These are phyloP conservation scores for Heterodera filipjevi DNA, from an alignment of 2,888 invertebrate genomes.

Conservation along the genomic window DNA sequence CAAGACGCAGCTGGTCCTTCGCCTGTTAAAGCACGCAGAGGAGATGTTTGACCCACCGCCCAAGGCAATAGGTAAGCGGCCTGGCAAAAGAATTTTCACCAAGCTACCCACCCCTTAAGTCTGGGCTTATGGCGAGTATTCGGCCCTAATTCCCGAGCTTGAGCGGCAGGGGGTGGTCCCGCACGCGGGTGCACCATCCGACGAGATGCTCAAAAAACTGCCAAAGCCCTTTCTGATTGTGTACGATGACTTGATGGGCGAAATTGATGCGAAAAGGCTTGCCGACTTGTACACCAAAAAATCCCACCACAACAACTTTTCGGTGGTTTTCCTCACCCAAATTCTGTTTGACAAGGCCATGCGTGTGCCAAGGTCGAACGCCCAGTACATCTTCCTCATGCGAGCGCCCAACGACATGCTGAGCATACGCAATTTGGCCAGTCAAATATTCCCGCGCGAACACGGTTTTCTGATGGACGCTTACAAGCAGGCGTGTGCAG, in stretches of 20 bases:
- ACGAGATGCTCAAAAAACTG: background rate
- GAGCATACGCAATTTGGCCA: constrained; percentile 21
- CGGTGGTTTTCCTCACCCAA: constrained; percentile 32
- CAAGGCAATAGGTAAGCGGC: background rate
- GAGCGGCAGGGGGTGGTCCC: background rate
- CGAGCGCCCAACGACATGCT: constrained; percentile 13
- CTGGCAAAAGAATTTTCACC: no score
- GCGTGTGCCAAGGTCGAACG: constrained; percentile 17
- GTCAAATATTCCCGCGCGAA: constrained; percentile 24
- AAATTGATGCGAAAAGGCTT: background rate
- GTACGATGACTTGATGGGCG: constrained; percentile 26
- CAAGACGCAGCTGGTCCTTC: constrained; percentile 13
- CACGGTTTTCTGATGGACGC: constrained; percentile 7
- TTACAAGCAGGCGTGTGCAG: constrained; percentile 7
- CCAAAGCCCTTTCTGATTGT: constrained; percentile 8
- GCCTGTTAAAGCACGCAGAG: background rate
- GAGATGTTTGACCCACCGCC: constrained; percentile 16
- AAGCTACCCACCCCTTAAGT: no score
- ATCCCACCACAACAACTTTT: constrained; percentile 25
- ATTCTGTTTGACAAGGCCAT: constrained; percentile 24
- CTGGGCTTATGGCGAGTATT: constrained; percentile 25
- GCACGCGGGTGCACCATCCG: background rate
- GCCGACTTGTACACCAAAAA: constrained; percentile 24
- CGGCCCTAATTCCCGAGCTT: background rate
- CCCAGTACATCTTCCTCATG: constrained; percentile 29